These are phyloP conservation scores for Galeopsomyia nigrocyanea DNA, from an alignment of 2,888 invertebrate genomes.

Conservation along the genomic window DNA sequence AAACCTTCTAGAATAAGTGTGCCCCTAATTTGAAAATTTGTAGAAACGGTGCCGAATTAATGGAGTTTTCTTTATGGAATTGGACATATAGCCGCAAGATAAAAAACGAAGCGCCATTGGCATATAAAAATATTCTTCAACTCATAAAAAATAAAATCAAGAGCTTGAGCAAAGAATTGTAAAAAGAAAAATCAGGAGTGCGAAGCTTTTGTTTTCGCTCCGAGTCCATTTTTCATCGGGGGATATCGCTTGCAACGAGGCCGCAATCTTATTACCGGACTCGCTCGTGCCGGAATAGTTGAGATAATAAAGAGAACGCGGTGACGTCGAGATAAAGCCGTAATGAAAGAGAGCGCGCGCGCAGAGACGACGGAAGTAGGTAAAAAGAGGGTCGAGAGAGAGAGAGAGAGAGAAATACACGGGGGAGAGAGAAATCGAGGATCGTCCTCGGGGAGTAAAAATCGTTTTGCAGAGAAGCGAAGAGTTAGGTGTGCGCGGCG, in stretches of 20 bases:
- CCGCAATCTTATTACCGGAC: constrained; percentile 39
- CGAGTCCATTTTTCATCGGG: constrained; percentile 38
- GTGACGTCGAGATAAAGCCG: constrained; percentile 22
- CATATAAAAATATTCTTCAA: too few relatives aligned
- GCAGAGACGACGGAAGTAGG: not conserved
- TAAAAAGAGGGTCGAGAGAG: constrained; percentile 19
- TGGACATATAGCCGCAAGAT: too few relatives aligned
- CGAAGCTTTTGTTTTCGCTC: constrained; percentile 31
- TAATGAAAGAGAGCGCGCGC: constrained; percentile 29
- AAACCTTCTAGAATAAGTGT: too few relatives aligned
- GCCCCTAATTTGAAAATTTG: too few relatives aligned
- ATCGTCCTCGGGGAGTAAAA: constrained; percentile 15
- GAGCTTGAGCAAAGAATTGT: too few relatives aligned
- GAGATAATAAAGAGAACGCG: constrained; percentile 37
- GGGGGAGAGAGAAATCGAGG: constrained; percentile 11
- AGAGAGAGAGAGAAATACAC: constrained; percentile 19
- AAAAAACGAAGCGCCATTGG: too few relatives aligned
- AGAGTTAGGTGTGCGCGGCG: not conserved
- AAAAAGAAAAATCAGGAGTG: not conserved
- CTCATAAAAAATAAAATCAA: too few relatives aligned
- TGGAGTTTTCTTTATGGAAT: too few relatives aligned
- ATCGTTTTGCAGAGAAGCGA: constrained; percentile 24
- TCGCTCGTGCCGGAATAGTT: constrained; percentile 6
- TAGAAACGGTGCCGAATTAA: too few relatives aligned
- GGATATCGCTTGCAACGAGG: constrained; percentile 23